Evolutionary conservation across 2,888 invertebrate genomes (phyloP).

Genomic region (Sicus ferrugineus): DNA sequence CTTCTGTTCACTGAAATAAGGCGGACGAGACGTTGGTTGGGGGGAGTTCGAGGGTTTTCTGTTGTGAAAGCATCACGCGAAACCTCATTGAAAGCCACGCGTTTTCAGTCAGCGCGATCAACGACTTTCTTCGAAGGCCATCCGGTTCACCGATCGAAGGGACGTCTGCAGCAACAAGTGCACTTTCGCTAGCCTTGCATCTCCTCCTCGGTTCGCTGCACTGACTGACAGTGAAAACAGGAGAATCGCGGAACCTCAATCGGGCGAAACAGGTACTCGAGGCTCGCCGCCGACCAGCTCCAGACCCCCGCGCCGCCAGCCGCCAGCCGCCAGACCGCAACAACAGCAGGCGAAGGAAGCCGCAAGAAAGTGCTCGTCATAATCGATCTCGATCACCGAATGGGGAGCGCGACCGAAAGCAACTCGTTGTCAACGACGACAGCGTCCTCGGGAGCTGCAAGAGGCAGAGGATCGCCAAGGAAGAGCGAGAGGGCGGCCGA

Average conservation of each 20-base stretch:
- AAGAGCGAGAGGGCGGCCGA: not conserved
- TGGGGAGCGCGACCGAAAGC: not conserved
- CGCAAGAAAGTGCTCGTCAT: not conserved
- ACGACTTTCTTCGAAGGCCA: constrained; percentile 24
- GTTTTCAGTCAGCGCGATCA: not conserved
- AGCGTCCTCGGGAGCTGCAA: not conserved
- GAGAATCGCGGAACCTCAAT: not conserved
- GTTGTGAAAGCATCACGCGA: not conserved
- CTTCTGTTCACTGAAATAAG: not conserved
- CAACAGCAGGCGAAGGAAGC: not conserved
- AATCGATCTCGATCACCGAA: constrained; percentile 10
- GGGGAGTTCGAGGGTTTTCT: not conserved
- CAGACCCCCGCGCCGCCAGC: not conserved
- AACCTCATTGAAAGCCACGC: not conserved
- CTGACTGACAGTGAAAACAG: constrained; percentile 1
- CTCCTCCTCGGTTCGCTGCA: not conserved
- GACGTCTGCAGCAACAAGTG: constrained; percentile 13
- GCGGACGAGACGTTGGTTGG: not conserved
- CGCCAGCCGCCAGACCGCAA: not conserved
- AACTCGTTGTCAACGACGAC: constrained; percentile 3
- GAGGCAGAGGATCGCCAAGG: not conserved
- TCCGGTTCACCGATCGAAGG: not conserved
- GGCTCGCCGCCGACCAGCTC: not conserved
- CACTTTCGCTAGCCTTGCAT: constrained; percentile 11
- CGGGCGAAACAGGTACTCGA: not conserved